Evolutionary conservation across 2,888 invertebrate species (phyloP).

Genomic region (Melinopterus prodromus): DNA sequence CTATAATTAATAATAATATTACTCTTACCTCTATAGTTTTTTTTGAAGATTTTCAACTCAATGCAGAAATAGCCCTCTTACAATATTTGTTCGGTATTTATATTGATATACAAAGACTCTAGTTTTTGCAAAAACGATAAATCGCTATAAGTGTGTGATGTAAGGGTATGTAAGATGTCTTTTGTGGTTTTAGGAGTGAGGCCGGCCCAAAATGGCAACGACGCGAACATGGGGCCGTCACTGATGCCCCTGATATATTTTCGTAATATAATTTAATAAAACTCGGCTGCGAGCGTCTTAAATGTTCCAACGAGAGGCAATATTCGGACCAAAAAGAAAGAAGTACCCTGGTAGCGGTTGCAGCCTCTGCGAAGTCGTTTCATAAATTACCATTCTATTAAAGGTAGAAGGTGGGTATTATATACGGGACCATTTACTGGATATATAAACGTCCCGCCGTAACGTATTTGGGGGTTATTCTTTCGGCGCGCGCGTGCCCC

Average conservation of each 20-base stretch:
- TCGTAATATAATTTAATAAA: conserved; percentile 21
- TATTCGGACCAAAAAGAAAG: conserved; percentile 19
- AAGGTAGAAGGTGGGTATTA: conserved; percentile 32
- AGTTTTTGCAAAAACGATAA: too few relatives aligned
- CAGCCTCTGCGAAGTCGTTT: conserved; percentile 24
- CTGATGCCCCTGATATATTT: conserved; percentile 19
- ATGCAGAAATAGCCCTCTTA: too few relatives aligned
- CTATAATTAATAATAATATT: too few relatives aligned
- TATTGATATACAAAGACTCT: too few relatives aligned
- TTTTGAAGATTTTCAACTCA: too few relatives aligned
- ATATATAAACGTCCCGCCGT: conserved; percentile 33
- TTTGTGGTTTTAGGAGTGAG: not conserved
- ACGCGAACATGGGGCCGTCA: not conserved
- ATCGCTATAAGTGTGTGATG: not conserved
- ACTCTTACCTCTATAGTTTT: too few relatives aligned
- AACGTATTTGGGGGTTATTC: conserved; percentile 32
- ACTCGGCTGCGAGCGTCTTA: conserved; percentile 20
- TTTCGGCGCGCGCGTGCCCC: conserved; percentile 16
- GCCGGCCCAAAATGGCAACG: not conserved
- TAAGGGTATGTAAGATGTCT: not conserved
- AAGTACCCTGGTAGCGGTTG: conserved; percentile 18
- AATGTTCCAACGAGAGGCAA: conserved; percentile 13
- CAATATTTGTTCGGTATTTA: too few relatives aligned
- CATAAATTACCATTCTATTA: conserved; percentile 39
- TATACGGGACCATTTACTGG: conserved; percentile 34